phyloP scores from a whole-genome alignment of 2,797 vertebrate species.

The Pangasius macronema region DNA sequence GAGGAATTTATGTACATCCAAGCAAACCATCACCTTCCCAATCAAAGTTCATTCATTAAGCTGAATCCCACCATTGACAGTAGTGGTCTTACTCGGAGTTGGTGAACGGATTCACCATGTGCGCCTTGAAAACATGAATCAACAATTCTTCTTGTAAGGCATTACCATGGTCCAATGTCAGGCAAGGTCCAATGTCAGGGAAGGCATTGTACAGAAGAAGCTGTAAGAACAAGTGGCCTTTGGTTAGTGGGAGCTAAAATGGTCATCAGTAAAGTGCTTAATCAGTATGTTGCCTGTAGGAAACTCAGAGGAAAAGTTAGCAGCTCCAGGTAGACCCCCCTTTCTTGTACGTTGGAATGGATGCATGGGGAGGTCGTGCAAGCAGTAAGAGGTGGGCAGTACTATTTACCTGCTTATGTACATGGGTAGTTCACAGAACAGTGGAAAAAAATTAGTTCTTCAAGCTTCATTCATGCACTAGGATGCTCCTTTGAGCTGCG shows the following conservation, averaged over 20 bases:
- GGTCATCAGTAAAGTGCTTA: background rate
- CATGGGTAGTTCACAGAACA: background rate
- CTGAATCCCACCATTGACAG: conserved; percentile 26
- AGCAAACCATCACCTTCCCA: conserved; percentile 5
- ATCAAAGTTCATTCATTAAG: conserved; percentile 9
- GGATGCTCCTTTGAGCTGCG: background rate
- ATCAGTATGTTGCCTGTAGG: background rate
- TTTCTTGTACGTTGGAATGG: conserved; percentile 20
- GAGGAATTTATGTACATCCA: conserved; percentile 15
- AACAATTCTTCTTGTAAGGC: background rate
- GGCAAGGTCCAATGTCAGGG: background rate
- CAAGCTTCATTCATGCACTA: conserved; percentile 19
- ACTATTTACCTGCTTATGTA: background rate
- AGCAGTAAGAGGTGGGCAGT: background rate
- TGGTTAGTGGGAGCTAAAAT: background rate
- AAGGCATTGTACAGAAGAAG: background rate
- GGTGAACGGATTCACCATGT: conserved; percentile 28
- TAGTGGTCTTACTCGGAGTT: conserved; percentile 7
- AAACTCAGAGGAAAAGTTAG: background rate
- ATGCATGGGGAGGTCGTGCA: conserved; percentile 19
- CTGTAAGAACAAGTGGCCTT: background rate
- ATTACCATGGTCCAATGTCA: background rate
- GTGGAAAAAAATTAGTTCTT: background rate
- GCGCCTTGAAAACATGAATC: background rate
- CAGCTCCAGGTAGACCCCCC: background rate